A percentile compares a stretch with the other conserved stretches of the same genome.
Evolutionary conservation across 2,888 invertebrate genomes (phyloP).

Genomic region (Drosophila rellima): DNA sequence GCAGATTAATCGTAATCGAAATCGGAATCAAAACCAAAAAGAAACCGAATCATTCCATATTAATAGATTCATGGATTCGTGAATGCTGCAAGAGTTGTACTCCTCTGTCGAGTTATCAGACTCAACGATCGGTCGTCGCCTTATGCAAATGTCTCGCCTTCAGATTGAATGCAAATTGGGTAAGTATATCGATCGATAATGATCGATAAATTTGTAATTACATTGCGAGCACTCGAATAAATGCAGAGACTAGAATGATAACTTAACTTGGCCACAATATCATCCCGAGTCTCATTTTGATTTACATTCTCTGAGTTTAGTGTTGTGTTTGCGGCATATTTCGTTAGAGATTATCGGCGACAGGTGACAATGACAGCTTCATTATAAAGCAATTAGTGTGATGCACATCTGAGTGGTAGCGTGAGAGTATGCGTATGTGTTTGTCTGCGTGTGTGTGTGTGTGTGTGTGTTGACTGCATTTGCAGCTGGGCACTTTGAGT

Average conservation of each 20-base stretch:
- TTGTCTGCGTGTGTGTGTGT: constrained; percentile 5
- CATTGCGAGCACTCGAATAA: background rate
- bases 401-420: constrained; percentile 17
- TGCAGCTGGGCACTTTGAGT: constrained; percentile 51
- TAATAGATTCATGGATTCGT: constrained; percentile 56
- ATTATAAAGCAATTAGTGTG: constrained; percentile 82
- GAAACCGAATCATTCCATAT: constrained; percentile 39
- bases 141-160: constrained; percentile 48
- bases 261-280: constrained; percentile 9
- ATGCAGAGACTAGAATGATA: constrained; percentile 7
- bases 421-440: constrained; percentile 29
- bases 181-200: constrained; percentile 9
- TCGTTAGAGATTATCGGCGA: constrained; percentile 75
- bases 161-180: background rate
- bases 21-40: constrained; percentile 28
- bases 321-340: constrained; percentile 39
- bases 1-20: constrained; percentile 68
- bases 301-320: constrained; percentile 5
- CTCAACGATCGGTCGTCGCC: constrained; percentile 23
- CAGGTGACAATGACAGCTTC: constrained; percentile 84
- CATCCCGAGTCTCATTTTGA: constrained; percentile 4
- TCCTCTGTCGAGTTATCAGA: constrained; percentile 28
- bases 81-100: constrained; percentile 9
- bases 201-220: background rate
- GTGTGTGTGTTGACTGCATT: constrained; percentile 17